Evolutionary conservation across 2,113 vertebrate species (phyloP).

Genomic region (Austrofundulus limnaeus): DNA sequence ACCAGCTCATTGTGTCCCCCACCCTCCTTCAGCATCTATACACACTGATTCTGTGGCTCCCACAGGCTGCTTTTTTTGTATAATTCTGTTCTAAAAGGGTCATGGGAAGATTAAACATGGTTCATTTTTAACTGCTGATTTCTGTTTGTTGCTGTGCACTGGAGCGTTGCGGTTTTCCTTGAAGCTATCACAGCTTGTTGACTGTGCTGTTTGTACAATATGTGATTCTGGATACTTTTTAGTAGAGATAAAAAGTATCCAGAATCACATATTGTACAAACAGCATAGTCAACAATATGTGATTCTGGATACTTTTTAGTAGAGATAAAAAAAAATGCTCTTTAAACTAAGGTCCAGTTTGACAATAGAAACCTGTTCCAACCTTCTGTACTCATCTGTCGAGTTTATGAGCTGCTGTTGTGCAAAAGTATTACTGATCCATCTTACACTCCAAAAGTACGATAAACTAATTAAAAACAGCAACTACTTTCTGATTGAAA

Average conservation of each 20-base stretch:
- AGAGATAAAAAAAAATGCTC: not conserved
- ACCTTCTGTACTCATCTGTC: not conserved
- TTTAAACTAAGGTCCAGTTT: not conserved
- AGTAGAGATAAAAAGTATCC: constrained; percentile 3
- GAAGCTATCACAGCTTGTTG: not conserved
- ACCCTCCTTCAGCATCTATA: constrained; percentile 35
- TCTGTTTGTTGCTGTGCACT: constrained; percentile 17
- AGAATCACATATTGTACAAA: too few relatives aligned
- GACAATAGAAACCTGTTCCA: not conserved
- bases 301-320: not conserved
- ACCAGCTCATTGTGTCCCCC: constrained; percentile 16
- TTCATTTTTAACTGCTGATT: constrained; percentile 26
- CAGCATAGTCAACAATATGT: too few relatives aligned
- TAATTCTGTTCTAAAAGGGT: constrained; percentile 33
- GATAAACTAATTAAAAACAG: not conserved
- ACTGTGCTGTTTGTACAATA: not conserved
- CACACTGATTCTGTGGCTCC: constrained; percentile 33
- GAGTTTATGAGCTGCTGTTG: too few relatives aligned
- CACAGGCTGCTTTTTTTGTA: constrained; percentile 28
- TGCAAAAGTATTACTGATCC: not conserved
- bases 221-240: not conserved
- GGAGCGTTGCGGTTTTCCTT: not conserved
- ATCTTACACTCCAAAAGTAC: not conserved
- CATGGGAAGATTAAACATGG: constrained; percentile 68
- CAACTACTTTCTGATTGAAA: not conserved